These are phyloP conservation scores for Sakesphorus luctuosus DNA, from an alignment of 2,113 vertebrate genomes.

Conservation along the genomic window DNA sequence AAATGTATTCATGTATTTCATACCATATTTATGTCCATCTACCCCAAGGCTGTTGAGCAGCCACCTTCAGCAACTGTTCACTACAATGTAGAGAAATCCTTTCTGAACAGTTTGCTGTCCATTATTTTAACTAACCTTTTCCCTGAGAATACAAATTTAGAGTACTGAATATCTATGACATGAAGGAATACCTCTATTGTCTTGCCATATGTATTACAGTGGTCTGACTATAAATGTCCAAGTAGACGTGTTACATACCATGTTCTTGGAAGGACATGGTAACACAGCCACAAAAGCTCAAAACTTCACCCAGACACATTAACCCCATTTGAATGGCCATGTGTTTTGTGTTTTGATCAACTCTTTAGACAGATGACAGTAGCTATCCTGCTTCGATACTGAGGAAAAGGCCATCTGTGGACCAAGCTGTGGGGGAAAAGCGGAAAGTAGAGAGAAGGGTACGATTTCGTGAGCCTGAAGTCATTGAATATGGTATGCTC, in stretches of 20 bases:
- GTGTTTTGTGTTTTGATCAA: neutral
- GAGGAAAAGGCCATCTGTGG: conserved; percentile 73
- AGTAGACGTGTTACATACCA: neutral
- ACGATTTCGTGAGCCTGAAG: conserved; percentile 88
- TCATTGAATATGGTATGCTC: conserved; percentile 82
- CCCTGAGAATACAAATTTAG: neutral
- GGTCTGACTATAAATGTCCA: neutral
- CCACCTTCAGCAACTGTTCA: neutral
- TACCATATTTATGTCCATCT: neutral
- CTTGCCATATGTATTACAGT: neutral
- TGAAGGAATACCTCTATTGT: neutral
- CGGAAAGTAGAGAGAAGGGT: conserved; percentile 82
- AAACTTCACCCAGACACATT: neutral
- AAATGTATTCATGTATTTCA: neutral
- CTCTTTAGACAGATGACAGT: conserved; percentile 48
- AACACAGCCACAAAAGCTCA: neutral
- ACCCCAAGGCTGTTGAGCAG: neutral
- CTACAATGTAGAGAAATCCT: neutral
- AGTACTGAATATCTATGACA: neutral
- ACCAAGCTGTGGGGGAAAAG: conserved; percentile 53
- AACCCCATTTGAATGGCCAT: neutral
- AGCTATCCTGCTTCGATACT: conserved; percentile 87
- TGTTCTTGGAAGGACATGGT: accelerated
- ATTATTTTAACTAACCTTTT: neutral
- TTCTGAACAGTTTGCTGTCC: neutral